These are phyloP conservation scores for Monochamus alternatus DNA, from an alignment of 2,888 invertebrate species.

Conservation along the genomic window DNA sequence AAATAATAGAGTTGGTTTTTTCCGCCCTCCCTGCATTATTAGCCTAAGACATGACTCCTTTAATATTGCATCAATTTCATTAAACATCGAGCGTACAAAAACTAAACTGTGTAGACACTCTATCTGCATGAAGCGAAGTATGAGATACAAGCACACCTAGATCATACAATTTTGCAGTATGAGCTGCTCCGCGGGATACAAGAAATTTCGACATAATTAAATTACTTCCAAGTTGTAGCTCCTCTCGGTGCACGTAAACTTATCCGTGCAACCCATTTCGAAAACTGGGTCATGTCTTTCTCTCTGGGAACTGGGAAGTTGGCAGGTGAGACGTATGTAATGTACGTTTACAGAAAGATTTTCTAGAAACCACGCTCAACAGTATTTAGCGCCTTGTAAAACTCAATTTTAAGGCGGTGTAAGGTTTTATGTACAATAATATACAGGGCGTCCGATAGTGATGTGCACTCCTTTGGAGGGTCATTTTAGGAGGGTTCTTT, in stretches of 20 bases:
- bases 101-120: too few relatives aligned
- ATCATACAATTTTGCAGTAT: too few relatives aligned
- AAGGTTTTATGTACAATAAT: background rate
- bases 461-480: too few relatives aligned
- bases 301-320: background rate
- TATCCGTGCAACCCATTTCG: background rate
- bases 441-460: too few relatives aligned
- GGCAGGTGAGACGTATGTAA: background rate
- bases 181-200: background rate
- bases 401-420: background rate
- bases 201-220: background rate
- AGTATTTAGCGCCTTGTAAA: constrained; percentile 1
- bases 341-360: background rate
- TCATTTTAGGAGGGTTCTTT: too few relatives aligned
- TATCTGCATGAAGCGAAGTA: too few relatives aligned
- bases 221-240: background rate
- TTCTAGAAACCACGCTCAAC: background rate
- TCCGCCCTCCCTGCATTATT: too few relatives aligned
- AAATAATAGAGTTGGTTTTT: too few relatives aligned
- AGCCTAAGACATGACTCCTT: too few relatives aligned
- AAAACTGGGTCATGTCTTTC: constrained; percentile 2
- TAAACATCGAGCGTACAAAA: too few relatives aligned
- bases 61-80: too few relatives aligned
- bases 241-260: background rate
- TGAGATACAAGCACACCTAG: too few relatives aligned